Evolutionary conservation across 1,140 invertebrate genomes (phyloP).

Genomic region (Ptiloglossa arizonensis): DNA sequence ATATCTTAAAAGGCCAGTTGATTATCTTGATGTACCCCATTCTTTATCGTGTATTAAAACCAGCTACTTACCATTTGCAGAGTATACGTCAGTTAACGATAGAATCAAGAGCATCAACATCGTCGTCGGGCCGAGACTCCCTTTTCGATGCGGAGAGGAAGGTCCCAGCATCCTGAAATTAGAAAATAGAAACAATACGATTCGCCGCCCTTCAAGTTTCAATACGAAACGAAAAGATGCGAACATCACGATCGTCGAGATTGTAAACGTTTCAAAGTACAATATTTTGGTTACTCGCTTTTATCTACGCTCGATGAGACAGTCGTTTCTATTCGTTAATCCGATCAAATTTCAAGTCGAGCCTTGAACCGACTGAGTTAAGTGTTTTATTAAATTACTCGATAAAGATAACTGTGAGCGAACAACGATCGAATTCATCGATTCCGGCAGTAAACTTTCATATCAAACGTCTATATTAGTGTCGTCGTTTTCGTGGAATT

Average conservation of each 20-base stretch:
- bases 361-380: too few relatives aligned
- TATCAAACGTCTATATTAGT: background rate
- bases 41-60: background rate
- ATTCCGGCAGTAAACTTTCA: background rate
- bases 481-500: background rate
- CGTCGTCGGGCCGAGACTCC: constrained; percentile 70
- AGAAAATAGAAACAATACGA: constrained; percentile 13
- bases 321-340: background rate
- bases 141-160: constrained; percentile 68
- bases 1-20: too few relatives aligned
- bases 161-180: constrained; percentile 79
- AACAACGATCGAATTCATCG: background rate
- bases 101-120: constrained; percentile 70
- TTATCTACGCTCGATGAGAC: background rate
- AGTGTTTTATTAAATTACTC: background rate
- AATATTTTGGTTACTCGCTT: background rate
- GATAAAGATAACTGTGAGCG: background rate
- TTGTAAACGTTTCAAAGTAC: background rate
- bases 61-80: constrained; percentile 77
- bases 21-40: too few relatives aligned
- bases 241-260: background rate
- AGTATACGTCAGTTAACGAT: constrained; percentile 66
- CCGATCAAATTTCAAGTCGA: too few relatives aligned
- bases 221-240: background rate
- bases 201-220: background rate